Conservation (phyloP, 2,113 vertebrate species). For the Serilophus lunatus region DNA sequence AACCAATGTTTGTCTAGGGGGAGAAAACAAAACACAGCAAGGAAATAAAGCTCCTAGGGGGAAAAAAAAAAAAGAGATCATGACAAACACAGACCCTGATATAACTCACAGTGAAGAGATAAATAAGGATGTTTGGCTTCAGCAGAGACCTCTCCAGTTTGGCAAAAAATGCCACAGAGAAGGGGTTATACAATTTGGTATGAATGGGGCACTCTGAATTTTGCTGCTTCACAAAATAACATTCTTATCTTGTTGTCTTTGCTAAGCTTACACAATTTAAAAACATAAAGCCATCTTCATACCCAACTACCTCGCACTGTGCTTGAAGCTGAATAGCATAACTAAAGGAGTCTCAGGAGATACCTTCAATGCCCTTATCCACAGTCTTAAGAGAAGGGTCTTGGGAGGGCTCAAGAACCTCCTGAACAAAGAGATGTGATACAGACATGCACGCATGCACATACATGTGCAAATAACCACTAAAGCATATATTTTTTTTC, state of each 20-base stretch:
- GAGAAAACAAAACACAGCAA: slow-evolving; percentile 17
- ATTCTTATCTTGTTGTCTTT: background rate
- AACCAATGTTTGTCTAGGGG: slow-evolving; percentile 89
- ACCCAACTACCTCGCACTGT: background rate
- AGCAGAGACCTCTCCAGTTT: background rate
- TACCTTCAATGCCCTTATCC: background rate
- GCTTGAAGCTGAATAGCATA: background rate
- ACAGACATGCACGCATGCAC: background rate
- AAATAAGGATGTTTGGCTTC: background rate
- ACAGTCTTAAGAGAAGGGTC: background rate
- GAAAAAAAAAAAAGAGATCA: background rate
- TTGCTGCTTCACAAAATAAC: background rate
- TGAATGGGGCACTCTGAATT: background rate
- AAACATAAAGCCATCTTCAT: background rate
- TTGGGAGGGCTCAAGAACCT: background rate
- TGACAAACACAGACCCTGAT: background rate
- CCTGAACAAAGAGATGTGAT: background rate
- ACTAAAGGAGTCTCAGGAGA: background rate
- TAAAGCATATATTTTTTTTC: background rate
- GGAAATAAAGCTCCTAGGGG: background rate
- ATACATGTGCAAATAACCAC: background rate
- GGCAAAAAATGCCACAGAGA: background rate
- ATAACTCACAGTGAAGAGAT: background rate
- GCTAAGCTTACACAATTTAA: background rate
- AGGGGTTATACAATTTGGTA: background rate